Conservation (phyloP, 35 echinoderm and acorn worm genomes). For the Eucidaris tribuloides region DNA sequence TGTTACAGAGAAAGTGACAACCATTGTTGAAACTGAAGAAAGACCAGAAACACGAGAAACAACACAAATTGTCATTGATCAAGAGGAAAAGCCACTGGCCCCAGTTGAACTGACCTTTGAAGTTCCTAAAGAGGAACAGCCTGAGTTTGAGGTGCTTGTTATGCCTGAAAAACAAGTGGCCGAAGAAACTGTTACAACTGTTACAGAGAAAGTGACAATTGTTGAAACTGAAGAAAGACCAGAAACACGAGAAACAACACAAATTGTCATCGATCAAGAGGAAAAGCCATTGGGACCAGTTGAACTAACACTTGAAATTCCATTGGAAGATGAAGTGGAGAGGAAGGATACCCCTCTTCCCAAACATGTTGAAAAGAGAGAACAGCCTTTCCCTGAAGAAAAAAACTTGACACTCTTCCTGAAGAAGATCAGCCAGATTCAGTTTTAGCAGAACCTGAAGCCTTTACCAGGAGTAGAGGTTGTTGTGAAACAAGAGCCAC, state of each 20-base stretch:
- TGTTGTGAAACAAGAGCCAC: conserved; percentile 39
- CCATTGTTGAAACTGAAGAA: conserved; percentile 37
- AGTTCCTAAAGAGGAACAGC: conserved; percentile 43
- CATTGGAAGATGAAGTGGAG: conserved; percentile 29
- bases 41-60: conserved; percentile 12
- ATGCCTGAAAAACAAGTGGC: background rate
- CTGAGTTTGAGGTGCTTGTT: conserved; percentile 49
- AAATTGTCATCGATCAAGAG: conserved; percentile 15
- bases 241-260: background rate
- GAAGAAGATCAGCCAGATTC: conserved; percentile 26
- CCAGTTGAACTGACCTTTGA: conserved; percentile 28
- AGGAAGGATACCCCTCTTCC: background rate
- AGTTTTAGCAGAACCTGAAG: conserved; percentile 13
- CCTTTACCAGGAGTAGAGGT: conserved; percentile 22
- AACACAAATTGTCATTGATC: conserved; percentile 38
- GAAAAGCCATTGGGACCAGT: conserved; percentile 43
- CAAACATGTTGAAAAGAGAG: conserved; percentile 44
- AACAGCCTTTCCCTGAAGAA: conserved; percentile 33
- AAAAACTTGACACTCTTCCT: background rate
- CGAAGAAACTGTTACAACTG: conserved; percentile 24
- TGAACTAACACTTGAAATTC: conserved; percentile 54
- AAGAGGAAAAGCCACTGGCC: conserved; percentile 21
- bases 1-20: conserved; percentile 32
- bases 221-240: too few relatives aligned
- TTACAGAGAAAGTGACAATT: too few relatives aligned